A percentile compares a stretch with the other conserved stretches of the same genome.
phyloP scores from a whole-genome alignment of 2,113 vertebrate genomes.

The Tichodroma muraria region DNA sequence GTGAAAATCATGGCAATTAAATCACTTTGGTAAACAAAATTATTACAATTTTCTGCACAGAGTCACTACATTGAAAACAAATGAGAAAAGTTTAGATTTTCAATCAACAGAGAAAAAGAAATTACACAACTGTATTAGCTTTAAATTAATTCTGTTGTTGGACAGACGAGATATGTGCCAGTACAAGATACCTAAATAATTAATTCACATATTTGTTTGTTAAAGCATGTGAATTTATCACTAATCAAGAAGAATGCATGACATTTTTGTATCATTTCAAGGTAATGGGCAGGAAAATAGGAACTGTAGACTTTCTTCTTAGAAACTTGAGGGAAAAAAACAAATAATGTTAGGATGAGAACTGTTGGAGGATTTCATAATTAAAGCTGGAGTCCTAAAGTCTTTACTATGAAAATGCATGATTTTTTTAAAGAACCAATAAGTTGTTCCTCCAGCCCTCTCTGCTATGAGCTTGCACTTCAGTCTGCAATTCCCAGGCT shows the following conservation, averaged over 20 bases:
- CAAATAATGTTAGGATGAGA: not conserved
- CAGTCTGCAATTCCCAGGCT: not conserved
- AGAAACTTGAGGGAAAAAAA: not conserved
- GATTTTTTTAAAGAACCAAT: not conserved
- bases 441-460: not conserved
- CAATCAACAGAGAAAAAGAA: not conserved
- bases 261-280: not conserved
- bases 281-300: not conserved
- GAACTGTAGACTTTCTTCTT: not conserved
- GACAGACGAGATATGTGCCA: not conserved
- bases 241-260: not conserved
- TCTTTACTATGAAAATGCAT: not conserved
- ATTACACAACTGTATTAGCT: not conserved
- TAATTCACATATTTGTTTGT: not conserved
- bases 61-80: not conserved
- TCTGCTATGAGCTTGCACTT: not conserved
- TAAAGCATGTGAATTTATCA: not conserved
- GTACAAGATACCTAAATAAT: not conserved
- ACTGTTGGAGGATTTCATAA: not conserved
- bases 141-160: not conserved
- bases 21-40: constrained; percentile 11
- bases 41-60: not conserved
- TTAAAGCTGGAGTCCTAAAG: not conserved
- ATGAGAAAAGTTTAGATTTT: not conserved
- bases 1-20: not conserved